Conservation (phyloP, 2,888 invertebrate genomes). For the Acronicta alni region DNA sequence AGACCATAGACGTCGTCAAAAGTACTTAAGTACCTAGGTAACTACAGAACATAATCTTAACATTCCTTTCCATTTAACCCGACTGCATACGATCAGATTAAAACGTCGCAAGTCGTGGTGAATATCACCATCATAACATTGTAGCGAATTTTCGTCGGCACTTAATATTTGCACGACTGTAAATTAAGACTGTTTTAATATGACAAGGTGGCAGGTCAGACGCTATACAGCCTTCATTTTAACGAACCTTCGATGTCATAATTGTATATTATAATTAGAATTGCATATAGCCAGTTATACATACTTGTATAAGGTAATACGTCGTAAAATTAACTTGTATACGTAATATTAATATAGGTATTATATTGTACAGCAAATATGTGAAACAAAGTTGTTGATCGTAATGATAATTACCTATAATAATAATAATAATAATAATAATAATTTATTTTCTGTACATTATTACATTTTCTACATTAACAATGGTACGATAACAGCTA, state of each 20-base stretch:
- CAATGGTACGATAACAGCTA: no score
- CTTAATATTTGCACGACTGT: conserved; percentile 65
- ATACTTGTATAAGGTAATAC: background rate
- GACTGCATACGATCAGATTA: conserved; percentile 64
- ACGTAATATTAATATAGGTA: background rate
- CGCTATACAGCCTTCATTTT: conserved; percentile 30
- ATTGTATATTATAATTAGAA: conserved; percentile 37
- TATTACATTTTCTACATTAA: no score
- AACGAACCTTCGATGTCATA: conserved; percentile 37
- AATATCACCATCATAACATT: conserved; percentile 74
- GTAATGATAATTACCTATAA: background rate
- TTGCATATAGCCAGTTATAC: conserved; percentile 12
- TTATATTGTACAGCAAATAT: no score
- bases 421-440: no score
- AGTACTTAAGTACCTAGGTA: background rate
- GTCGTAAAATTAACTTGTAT: conserved; percentile 7
- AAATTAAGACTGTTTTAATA: conserved; percentile 76
- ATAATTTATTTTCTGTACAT: no score
- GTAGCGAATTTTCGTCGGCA: conserved; percentile 65
- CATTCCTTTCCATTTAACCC: conserved; percentile 16
- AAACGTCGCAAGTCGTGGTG: conserved; percentile 63
- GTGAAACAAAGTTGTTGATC: conserved; percentile 1
- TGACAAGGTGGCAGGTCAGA: conserved; percentile 68
- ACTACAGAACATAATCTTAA: background rate
- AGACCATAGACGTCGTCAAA: no score